These are phyloP conservation scores for Dioctria rufipes DNA, from an alignment of 2,888 invertebrate genomes.

Conservation along the genomic window DNA sequence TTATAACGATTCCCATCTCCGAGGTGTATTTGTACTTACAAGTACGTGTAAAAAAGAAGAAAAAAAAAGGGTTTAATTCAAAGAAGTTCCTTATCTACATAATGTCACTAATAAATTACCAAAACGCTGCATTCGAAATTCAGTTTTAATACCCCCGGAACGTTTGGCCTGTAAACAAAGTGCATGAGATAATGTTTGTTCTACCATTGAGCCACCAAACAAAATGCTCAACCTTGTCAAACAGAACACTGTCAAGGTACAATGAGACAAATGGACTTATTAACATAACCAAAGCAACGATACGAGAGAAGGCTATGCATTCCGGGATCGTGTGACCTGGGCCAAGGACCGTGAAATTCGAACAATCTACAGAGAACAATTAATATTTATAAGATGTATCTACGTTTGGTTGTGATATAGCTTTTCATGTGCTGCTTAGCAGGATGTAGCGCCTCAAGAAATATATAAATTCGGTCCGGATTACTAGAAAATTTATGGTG, in stretches of 20 bases:
- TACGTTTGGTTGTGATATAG: not conserved
- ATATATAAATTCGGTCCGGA: too few species aligned
- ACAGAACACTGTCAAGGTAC: conserved; percentile 2
- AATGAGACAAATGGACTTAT: conserved; percentile 13
- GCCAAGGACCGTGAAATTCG: not conserved
- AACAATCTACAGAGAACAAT: conserved; percentile 11
- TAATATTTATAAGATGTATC: conserved; percentile 38
- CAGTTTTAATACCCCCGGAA: conserved; percentile 7
- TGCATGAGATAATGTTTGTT: conserved; percentile 18
- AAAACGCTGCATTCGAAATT: conserved; percentile 10
- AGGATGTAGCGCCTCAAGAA: too few species aligned
- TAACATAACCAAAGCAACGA: conserved; percentile 5
- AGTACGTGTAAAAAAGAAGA: not conserved
- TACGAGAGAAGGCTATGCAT: not conserved
- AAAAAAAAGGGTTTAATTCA: not conserved
- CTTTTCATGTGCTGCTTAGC: too few species aligned
- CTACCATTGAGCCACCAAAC: conserved; percentile 23
- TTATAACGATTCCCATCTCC: not conserved
- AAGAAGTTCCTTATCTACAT: conserved; percentile 4
- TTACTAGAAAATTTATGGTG: too few species aligned
- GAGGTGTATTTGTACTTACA: not conserved
- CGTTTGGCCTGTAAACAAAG: conserved; percentile 11
- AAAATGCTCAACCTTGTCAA: conserved; percentile 25
- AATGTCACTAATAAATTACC: conserved; percentile 24
- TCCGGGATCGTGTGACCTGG: not conserved